These are phyloP conservation scores for Melanotaenia pygmaea DNA, from an alignment of 2,797 vertebrate species.

Conservation along the genomic window DNA sequence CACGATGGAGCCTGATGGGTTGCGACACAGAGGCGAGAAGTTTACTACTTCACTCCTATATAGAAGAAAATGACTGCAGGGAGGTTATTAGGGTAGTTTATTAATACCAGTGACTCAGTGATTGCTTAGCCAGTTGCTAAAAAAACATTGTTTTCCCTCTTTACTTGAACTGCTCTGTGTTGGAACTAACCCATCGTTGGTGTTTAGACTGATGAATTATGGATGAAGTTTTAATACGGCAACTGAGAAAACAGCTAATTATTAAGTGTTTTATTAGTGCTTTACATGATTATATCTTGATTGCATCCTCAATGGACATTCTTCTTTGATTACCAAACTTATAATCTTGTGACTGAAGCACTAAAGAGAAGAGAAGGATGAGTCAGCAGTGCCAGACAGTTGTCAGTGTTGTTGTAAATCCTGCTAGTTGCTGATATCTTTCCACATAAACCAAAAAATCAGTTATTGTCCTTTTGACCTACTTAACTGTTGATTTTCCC, in stretches of 20 bases:
- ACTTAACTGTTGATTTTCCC: conserved; percentile 50
- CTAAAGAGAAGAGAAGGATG: background rate
- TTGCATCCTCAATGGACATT: conserved; percentile 9
- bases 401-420: conserved; percentile 61
- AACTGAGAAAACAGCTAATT: conserved; percentile 16
- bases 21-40: conserved; percentile 41
- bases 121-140: conserved; percentile 25
- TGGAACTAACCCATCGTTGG: conserved; percentile 5
- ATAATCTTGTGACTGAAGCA: conserved; percentile 7
- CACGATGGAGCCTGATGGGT: conserved; percentile 90
- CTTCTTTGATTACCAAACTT: conserved; percentile 12
- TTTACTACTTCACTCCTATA: conserved; percentile 28
- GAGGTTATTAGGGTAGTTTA: conserved; percentile 39
- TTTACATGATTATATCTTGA: conserved; percentile 14
- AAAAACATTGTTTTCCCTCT: conserved; percentile 24
- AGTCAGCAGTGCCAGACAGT: conserved; percentile 30
- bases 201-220: background rate
- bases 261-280: conserved; percentile 19
- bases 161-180: conserved; percentile 2
- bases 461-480: conserved; percentile 47
- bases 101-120: conserved; percentile 37
- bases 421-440: conserved; percentile 46
- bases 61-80: conserved; percentile 35
- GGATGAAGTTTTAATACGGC: background rate
- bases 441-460: conserved; percentile 59